A percentile compares a stretch with the other conserved stretches of the same genome.
Evolutionary conservation across 1,140 invertebrate species (phyloP).

Genomic region (Drosophila pachea): DNA sequence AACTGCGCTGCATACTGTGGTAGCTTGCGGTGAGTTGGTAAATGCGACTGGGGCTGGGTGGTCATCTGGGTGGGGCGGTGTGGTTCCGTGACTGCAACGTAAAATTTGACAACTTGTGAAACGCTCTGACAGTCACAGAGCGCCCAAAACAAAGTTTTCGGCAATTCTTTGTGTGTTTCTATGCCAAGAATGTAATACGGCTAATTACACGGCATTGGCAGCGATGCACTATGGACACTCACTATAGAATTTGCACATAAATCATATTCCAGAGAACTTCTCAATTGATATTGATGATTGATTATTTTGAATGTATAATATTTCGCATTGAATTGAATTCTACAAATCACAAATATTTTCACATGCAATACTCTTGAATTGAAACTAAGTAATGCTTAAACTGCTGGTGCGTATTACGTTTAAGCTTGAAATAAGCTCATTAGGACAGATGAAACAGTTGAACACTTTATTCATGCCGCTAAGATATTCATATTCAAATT

Average conservation of each 20-base stretch:
- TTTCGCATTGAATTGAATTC: too few relatives aligned
- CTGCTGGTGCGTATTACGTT: too few relatives aligned
- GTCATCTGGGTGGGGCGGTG: neutral
- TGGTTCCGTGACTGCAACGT: slow-evolving; percentile 43
- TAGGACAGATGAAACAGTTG: neutral
- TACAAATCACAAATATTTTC: too few relatives aligned
- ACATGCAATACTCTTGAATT: too few relatives aligned
- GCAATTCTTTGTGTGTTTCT: slow-evolving; percentile 70
- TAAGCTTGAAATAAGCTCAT: neutral
- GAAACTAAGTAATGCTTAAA: too few relatives aligned
- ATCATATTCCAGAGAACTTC: neutral
- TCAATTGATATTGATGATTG: too few relatives aligned
- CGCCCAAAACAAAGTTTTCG: slow-evolving; percentile 64
- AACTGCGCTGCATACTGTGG: slow-evolving; percentile 37
- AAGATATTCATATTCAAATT: slow-evolving; percentile 26
- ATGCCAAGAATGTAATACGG: slow-evolving; percentile 75
- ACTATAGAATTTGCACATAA: slow-evolving; percentile 10
- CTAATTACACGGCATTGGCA: slow-evolving; percentile 67
- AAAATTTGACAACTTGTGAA: slow-evolving; percentile 76
- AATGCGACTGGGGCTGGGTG: neutral
- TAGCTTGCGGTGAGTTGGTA: slow-evolving; percentile 26
- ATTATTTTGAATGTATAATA: too few relatives aligned
- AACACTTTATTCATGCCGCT: neutral
- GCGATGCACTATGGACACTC: slow-evolving; percentile 45
- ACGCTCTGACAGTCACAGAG: slow-evolving; percentile 65